Evolutionary conservation across 2,888 invertebrate species (phyloP).

Genomic region (Craniophora ligustri): DNA sequence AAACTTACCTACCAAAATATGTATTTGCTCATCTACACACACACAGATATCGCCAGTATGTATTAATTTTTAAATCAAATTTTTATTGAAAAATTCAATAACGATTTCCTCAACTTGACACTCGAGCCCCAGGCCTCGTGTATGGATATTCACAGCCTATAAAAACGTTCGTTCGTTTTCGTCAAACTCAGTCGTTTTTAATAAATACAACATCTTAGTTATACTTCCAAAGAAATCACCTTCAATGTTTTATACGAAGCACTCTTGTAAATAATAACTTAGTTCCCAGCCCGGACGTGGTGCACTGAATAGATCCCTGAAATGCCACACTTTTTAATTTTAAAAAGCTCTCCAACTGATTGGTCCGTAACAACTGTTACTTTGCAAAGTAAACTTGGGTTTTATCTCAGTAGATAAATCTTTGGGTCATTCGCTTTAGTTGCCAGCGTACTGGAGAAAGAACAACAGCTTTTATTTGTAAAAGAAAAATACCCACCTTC

Average conservation of each 20-base stretch:
- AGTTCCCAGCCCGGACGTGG: constrained; percentile 61
- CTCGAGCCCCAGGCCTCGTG: too few species aligned
- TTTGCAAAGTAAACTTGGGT: constrained; percentile 62
- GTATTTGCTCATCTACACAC: too few species aligned
- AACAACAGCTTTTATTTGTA: constrained; percentile 29
- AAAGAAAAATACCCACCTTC: constrained; percentile 17
- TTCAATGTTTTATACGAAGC: constrained; percentile 61
- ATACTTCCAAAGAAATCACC: constrained; percentile 66
- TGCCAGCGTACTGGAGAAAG: constrained; percentile 22
- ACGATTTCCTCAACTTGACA: too few species aligned
- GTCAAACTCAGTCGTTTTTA: too few species aligned
- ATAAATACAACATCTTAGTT: constrained; percentile 51
- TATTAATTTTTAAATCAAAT: too few species aligned
- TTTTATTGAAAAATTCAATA: too few species aligned
- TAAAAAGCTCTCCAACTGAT: constrained; percentile 77
- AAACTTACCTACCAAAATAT: too few species aligned
- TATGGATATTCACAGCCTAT: too few species aligned
- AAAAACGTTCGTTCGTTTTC: too few species aligned
- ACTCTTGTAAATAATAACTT: constrained; percentile 72
- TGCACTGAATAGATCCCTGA: constrained; percentile 63
- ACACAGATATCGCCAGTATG: too few species aligned
- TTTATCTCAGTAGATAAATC: constrained; percentile 63
- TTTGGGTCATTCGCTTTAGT: constrained; percentile 58
- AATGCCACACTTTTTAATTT: constrained; percentile 77
- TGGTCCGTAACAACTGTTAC: constrained; percentile 60